These are phyloP conservation scores for Tachysurus fulvidraco DNA, from an alignment of 2,113 vertebrate genomes.

Conservation along the genomic window DNA sequence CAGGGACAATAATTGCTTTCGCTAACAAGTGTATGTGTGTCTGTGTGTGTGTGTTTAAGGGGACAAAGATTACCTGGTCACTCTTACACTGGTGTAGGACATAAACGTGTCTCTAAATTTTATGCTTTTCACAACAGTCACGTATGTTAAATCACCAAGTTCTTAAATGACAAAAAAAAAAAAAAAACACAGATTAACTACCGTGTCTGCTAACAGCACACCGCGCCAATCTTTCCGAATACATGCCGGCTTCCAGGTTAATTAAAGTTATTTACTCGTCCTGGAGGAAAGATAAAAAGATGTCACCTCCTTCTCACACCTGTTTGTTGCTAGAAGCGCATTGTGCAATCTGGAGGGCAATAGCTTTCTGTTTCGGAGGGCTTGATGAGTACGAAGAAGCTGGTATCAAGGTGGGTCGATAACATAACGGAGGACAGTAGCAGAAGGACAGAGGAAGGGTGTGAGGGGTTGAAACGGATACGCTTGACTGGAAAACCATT, in stretches of 20 bases:
- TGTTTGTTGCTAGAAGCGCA: slow-evolving; percentile 31
- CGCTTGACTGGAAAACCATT: slow-evolving; percentile 45
- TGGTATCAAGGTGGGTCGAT: slow-evolving; percentile 25
- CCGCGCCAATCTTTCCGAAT: background rate
- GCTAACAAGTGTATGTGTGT: background rate
- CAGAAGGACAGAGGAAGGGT: background rate
- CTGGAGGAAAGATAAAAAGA: slow-evolving; percentile 15
- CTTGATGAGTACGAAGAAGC: background rate
- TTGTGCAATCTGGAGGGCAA: background rate
- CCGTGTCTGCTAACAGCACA: background rate
- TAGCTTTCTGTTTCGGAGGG: background rate
- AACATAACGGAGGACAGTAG: background rate
- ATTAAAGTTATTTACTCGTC: slow-evolving; percentile 30
- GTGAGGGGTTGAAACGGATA: slow-evolving; percentile 13
- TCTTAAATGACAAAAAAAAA: slow-evolving; percentile 7
- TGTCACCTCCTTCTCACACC: slow-evolving; percentile 32
- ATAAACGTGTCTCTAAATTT: background rate
- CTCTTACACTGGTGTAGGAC: background rate
- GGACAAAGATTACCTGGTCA: background rate
- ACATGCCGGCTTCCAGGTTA: background rate
- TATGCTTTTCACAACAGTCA: background rate
- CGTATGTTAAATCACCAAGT: background rate
- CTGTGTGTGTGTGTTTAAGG: slow-evolving; percentile 1
- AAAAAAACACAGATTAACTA: slow-evolving; percentile 7
- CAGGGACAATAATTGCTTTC: background rate